phyloP scores from a whole-genome alignment of 2,888 invertebrate genomes.

The Aleiodes alternator region DNA sequence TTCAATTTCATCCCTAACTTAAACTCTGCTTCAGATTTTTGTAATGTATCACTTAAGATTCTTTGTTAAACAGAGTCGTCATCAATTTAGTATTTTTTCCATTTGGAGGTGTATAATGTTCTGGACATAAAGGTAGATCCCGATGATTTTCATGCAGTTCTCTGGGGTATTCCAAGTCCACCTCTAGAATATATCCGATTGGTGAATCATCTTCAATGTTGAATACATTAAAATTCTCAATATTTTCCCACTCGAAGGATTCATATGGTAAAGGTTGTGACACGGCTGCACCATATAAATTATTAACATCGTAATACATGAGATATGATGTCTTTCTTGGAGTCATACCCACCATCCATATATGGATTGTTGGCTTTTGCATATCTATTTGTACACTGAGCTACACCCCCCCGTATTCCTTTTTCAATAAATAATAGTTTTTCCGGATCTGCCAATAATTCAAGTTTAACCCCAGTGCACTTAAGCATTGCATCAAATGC shows the following conservation, averaged over 20 bases:
- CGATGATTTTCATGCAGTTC: neutral
- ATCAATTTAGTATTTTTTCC: conserved; percentile 57
- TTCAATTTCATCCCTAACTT: conserved; percentile 44
- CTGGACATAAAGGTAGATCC: conserved; percentile 64
- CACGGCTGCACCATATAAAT: conserved; percentile 46
- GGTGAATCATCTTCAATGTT: conserved; percentile 14
- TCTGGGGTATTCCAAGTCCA: conserved; percentile 57
- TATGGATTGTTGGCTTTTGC: no score
- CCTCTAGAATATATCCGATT: conserved; percentile 65
- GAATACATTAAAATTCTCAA: conserved; percentile 42
- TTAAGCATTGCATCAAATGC: no score
- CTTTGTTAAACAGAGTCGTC: conserved; percentile 50
- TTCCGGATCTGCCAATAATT: no score
- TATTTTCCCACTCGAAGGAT: conserved; percentile 62
- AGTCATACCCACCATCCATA: no score
- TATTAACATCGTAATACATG: conserved; percentile 50
- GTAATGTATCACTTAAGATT: conserved; percentile 37
- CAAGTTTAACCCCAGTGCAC: no score
- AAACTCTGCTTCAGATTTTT: conserved; percentile 44
- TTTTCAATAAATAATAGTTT: no score
- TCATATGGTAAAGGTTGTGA: conserved; percentile 25
- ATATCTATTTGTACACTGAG: no score
- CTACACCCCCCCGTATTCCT: no score
- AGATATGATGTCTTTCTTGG: conserved; percentile 15
- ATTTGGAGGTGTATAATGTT: conserved; percentile 43